Conservation (phyloP, 2,797 vertebrate species). For the Coluber constrictor region DNA sequence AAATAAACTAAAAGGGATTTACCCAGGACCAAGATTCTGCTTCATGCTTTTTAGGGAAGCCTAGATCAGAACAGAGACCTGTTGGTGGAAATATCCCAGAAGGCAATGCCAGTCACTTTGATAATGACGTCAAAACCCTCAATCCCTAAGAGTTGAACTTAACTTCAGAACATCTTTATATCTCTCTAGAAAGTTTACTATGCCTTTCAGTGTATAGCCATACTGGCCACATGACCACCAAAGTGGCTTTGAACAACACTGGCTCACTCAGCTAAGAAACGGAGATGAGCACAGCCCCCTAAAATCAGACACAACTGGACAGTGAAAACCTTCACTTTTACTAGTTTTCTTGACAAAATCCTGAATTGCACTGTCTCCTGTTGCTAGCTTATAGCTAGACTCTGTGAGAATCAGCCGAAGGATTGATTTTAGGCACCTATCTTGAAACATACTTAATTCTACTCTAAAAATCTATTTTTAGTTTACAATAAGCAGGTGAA, state of each 20-base stretch:
- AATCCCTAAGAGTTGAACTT: neutral
- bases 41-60: no score
- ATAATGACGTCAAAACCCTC: neutral
- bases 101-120: neutral
- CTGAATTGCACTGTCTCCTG: constrained; percentile 22
- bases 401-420: constrained; percentile 44
- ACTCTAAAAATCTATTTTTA: constrained; percentile 62
- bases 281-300: no score
- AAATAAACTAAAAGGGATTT: no score
- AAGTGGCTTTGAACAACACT: no score
- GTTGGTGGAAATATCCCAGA: neutral
- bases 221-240: neutral
- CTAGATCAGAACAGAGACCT: neutral
- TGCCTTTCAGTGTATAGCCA: neutral
- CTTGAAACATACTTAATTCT: constrained; percentile 31
- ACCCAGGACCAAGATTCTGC: no score
- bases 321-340: neutral
- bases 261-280: no score
- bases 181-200: constrained; percentile 29
- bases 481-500: constrained; percentile 54
- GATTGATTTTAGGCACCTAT: constrained; percentile 49
- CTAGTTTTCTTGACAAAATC: neutral
- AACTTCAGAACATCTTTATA: constrained; percentile 5
- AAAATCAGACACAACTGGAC: neutral
- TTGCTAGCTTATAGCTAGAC: neutral